Base-by-base conservation (phyloP, 2,113 vertebrate genomes). In the Passer montanus region DNA sequence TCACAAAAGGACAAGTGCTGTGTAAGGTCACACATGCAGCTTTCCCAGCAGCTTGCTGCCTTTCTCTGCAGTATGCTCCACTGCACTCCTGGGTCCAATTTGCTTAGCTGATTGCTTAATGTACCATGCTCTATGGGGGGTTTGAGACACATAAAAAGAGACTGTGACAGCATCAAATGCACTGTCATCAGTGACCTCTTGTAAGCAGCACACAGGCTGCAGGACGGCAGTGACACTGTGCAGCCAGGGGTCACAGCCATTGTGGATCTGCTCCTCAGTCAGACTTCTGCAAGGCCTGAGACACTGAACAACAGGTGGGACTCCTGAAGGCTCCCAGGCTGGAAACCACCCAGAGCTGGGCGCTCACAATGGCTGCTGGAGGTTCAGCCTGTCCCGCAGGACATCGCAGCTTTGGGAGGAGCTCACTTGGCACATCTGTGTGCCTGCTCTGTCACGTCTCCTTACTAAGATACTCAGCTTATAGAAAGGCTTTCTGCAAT, bases 351-450 rank as follows among this genome's bases (percentile, higher is more conserved):
- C 11, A 17, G 69, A 70, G 56, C 28, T 59, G 64, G 60, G 31
- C 2, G 8, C 41, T 43, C 0, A 0, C 30, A 21, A 4, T 3
- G 52, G 31, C 64, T 23, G n/a, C 4, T 19, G 60, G 37, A 55
- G 30, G 28, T 33, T 49, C 2, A 3, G 43, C 33, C 47, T 81
- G 23, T 55, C 39, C 44, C 15, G 3, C 11, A 5, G 41, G 35
- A 41, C 12, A 23, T 7, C 0, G 0, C 43, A 50, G 69, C 64
- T 58, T 10, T 24, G 59, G 17, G 59, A 76, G 58, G 30, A 50
- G 27, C n/a, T 63, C 46, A 15, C 26, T 21, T 47, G 13, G 26
- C 35, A 18, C 2, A 11, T 9, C 11, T 3, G 5, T 28, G 31
- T 46, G 64, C 41, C 79, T 37, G 47, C 18, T 70, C 49, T 70